phyloP scores from a whole-genome alignment of 1,140 invertebrate genomes.

The Bombus huntii region DNA sequence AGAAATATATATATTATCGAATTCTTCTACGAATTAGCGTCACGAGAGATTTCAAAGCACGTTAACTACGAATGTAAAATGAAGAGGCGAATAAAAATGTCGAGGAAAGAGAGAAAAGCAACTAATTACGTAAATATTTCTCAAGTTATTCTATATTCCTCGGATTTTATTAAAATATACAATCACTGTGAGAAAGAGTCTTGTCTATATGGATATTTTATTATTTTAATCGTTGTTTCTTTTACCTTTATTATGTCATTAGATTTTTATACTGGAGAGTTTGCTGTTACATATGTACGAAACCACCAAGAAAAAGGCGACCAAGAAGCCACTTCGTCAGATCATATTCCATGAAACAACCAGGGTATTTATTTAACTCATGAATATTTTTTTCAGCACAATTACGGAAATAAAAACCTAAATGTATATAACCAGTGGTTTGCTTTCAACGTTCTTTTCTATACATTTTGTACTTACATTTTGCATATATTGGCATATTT shows the following conservation, averaged over 20 bases:
- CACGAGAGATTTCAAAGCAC: no score
- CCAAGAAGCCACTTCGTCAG: constrained; percentile 72
- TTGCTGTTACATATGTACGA: constrained; percentile 94
- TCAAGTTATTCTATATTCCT: no score
- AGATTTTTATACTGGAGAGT: constrained; percentile 95
- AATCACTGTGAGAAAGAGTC: no score
- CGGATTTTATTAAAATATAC: no score
- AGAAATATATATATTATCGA: no score
- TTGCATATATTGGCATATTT: no score
- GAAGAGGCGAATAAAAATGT: no score
- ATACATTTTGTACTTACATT: no score
- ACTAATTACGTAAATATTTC: no score
- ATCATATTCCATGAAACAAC: constrained; percentile 75
- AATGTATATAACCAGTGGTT: background rate
- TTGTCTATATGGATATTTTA: background rate
- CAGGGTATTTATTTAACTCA: constrained; percentile 68
- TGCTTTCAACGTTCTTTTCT: background rate
- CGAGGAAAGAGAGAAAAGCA: no score
- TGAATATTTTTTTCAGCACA: background rate
- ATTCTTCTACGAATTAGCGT: no score
- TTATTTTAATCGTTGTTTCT: background rate
- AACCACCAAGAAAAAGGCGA: constrained; percentile 87
- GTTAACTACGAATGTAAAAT: no score
- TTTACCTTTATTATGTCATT: constrained; percentile 23
- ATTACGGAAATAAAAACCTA: background rate